Evolutionary conservation across 2,797 vertebrate species (phyloP).

Genomic region (Babyrousa celebensis): DNA sequence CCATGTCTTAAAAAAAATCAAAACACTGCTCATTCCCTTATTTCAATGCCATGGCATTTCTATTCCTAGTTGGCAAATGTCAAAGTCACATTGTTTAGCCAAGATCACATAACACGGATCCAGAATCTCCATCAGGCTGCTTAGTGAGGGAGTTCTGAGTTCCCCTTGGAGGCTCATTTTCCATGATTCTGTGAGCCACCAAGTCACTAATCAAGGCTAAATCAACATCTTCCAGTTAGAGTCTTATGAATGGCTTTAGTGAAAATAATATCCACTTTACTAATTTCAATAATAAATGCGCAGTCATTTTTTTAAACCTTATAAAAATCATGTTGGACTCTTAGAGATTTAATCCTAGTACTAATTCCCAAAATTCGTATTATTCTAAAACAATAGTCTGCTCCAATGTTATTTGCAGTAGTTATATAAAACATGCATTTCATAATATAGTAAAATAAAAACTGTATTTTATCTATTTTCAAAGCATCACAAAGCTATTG

Average conservation of each 20-base stretch:
- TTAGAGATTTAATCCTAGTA: constrained; percentile 5
- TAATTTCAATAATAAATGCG: not conserved
- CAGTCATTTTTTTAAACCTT: constrained; percentile 11
- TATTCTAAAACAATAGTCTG: constrained; percentile 59
- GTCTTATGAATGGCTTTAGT: not conserved
- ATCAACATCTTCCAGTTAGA: not conserved
- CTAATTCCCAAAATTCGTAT: constrained; percentile 63
- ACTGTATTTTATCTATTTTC: constrained; percentile 59
- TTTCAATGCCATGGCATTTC: not conserved
- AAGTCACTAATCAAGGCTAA: not conserved
- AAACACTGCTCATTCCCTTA: not conserved
- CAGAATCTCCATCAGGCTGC: not conserved
- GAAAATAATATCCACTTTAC: constrained; percentile 1
- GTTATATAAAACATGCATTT: constrained; percentile 43
- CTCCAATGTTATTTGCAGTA: not conserved
- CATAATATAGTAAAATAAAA: constrained; percentile 57
- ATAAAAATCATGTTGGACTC: not conserved
- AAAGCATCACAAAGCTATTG: constrained; percentile 64
- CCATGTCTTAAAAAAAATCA: not conserved
- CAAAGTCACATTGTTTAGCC: not conserved
- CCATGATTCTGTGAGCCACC: not conserved
- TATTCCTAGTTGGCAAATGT: not conserved
- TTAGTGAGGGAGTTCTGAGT: not conserved
- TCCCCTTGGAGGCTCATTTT: not conserved
- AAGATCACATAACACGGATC: not conserved